Conservation (phyloP, 2,888 invertebrate species). For the Nemotelus nigrinus region DNA sequence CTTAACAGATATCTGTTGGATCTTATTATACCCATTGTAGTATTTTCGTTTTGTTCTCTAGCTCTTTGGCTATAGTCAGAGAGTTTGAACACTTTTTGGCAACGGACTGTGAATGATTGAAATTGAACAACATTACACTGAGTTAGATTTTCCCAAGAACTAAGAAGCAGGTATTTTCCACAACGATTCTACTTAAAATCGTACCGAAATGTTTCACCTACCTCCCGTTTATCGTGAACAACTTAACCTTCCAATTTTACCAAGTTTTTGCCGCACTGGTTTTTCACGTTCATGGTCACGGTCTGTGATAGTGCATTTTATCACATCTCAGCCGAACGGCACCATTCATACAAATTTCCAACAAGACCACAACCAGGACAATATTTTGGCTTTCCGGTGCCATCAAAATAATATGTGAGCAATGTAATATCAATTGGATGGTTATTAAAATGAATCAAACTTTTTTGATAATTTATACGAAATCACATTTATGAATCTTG, state of each 20-base stretch:
- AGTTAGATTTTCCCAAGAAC: too few species aligned
- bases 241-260: background rate
- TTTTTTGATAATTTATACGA: constrained; percentile 49
- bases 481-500: constrained; percentile 9
- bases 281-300: constrained; percentile 16
- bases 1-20: constrained; percentile 26
- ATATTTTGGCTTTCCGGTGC: constrained; percentile 27
- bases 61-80: background rate
- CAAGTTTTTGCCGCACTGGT: constrained; percentile 1
- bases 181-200: too few species aligned
- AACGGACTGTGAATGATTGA: too few species aligned
- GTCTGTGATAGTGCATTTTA: constrained; percentile 17
- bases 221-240: too few species aligned
- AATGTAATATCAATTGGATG: constrained; percentile 49
- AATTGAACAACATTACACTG: too few species aligned
- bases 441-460: constrained; percentile 49
- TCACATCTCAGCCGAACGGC: background rate
- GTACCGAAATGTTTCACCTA: too few species aligned
- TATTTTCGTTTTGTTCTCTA: background rate
- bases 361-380: constrained; percentile 28
- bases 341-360: background rate
- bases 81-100: too few species aligned
- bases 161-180: too few species aligned
- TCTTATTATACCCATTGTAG: constrained; percentile 1
- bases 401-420: constrained; percentile 43